Conservation (phyloP, 2,888 invertebrate genomes). For the Tholera decimalis region DNA sequence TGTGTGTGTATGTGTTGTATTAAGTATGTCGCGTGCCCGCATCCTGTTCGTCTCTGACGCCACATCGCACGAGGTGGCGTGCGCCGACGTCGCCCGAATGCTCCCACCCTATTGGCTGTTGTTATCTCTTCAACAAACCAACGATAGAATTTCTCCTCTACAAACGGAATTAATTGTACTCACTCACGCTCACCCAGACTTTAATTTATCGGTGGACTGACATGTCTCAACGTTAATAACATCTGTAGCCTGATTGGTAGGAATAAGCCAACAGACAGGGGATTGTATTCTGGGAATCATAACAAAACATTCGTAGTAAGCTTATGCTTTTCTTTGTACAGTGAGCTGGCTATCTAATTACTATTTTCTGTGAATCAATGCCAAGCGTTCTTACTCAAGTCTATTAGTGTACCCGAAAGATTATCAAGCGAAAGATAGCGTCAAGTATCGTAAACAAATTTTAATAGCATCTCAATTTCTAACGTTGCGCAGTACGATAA, state of each 20-base stretch:
- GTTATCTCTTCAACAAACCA: slow-evolving; percentile 84
- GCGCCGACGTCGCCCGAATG: slow-evolving; percentile 80
- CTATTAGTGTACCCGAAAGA: neutral
- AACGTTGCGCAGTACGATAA: slow-evolving; percentile 61
- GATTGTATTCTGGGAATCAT: slow-evolving; percentile 29
- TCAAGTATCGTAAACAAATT: slow-evolving; percentile 30
- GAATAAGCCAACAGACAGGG: slow-evolving; percentile 9
- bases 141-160: slow-evolving; percentile 88
- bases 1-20: slow-evolving; percentile 56
- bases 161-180: slow-evolving; percentile 84
- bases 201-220: slow-evolving; percentile 47
- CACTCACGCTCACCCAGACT: slow-evolving; percentile 68
- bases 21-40: slow-evolving; percentile 84
- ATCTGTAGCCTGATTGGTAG: slow-evolving; percentile 27
- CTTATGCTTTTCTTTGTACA: slow-evolving; percentile 12
- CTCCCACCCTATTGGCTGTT: slow-evolving; percentile 85
- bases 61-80: slow-evolving; percentile 86
- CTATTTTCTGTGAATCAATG: slow-evolving; percentile 7
- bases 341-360: slow-evolving; percentile 18
- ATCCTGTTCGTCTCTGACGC: slow-evolving; percentile 88
- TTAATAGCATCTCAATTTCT: slow-evolving; percentile 42
- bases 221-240: slow-evolving; percentile 37
- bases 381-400: neutral
- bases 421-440: slow-evolving; percentile 28
- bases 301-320: slow-evolving; percentile 9